Evolutionary conservation across 2,888 invertebrate species (phyloP), one percentile per base, ranked within the genome.

Genomic region (Andrena marginata): DNA sequence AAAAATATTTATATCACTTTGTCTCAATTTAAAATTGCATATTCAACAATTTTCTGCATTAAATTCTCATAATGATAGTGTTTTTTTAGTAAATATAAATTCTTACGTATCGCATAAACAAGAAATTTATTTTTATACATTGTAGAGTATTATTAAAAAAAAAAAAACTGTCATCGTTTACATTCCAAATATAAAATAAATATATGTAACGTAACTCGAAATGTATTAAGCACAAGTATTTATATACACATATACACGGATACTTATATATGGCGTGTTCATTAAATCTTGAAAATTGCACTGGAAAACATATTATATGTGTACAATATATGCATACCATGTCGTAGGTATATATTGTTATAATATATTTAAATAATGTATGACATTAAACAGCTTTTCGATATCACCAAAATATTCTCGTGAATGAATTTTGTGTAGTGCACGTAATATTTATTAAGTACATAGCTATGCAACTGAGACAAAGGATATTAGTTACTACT

Each of bases 131-230:
- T 70, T 63, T 75, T 73, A 71, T 60, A 60, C 67, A 70, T 49
- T 54, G 56, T 71, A 56, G 23, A 54, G 60, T 60, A 51, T 60
- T 67, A 20, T 67, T 33, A 56, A 63, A 13, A 68, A 42, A 13
- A 68, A 42, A 49, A 16, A 42, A 79, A 73, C 35, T 79, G 49
- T 80, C 67, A 49, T 80, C 79, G 67, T 69, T 80, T 80, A 71
- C 35, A 71, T 80, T 80, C 62, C 62, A 78, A 69, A 59, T 77
- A 26, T 65, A 63, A 68, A 77, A 42, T 35, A 23, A 67, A 64
- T 31, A 29, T 23, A 59, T 73, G n/a, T 20, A 77, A 26, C 13
- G 31, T 33, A 49, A 8, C 16, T 74, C 26, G 26, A 20, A 65
- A 20, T 59, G 60, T 13, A 49, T 75, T 35, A 35, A n/a, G 51